Evolutionary conservation across 2,113 vertebrate genomes (phyloP).

Genomic region (Larimichthys crocea): DNA sequence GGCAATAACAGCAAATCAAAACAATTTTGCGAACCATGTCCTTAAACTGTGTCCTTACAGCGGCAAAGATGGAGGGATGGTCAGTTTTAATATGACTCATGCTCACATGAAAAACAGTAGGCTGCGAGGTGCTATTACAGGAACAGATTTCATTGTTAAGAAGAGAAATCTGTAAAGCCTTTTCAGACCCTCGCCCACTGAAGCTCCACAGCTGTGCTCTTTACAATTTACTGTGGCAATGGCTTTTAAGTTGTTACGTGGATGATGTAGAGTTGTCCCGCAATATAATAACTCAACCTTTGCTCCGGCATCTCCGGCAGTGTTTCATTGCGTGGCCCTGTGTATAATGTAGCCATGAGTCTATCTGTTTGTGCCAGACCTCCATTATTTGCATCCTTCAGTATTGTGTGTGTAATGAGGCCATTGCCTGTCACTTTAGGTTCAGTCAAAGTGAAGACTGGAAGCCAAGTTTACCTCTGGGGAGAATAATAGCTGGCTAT

Average conservation of each 20-base stretch:
- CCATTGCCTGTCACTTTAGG: conserved; percentile 73
- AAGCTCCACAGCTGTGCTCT: conserved; percentile 18
- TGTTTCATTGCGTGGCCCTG: conserved; percentile 18
- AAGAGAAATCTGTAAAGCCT: conserved; percentile 35
- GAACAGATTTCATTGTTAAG: conserved; percentile 48
- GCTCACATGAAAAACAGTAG: conserved; percentile 45
- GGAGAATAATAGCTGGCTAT: conserved; percentile 75
- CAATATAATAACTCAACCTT: conserved; percentile 29
- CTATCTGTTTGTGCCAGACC: conserved; percentile 64
- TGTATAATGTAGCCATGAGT: conserved; percentile 15
- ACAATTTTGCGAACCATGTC: conserved; percentile 61
- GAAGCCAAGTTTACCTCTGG: conserved; percentile 76
- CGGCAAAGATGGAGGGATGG: conserved; percentile 42
- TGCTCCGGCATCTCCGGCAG: conserved; percentile 16
- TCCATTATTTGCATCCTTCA: conserved; percentile 54
- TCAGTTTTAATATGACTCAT: conserved; percentile 47
- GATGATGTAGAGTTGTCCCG: conserved; percentile 23
- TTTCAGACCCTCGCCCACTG: conserved; percentile 10
- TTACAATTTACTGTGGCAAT: conserved; percentile 16
- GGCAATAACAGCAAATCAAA: conserved; percentile 75
- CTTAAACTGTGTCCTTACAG: conserved; percentile 61
- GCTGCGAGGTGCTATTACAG: conserved; percentile 27
- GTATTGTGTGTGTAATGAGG: conserved; percentile 72
- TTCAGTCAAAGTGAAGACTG: conserved; percentile 69
- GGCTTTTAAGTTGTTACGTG: conserved; percentile 22